Base-by-base conservation (phyloP, 1,140 invertebrate genomes). In the Coelopa frigida region DNA sequence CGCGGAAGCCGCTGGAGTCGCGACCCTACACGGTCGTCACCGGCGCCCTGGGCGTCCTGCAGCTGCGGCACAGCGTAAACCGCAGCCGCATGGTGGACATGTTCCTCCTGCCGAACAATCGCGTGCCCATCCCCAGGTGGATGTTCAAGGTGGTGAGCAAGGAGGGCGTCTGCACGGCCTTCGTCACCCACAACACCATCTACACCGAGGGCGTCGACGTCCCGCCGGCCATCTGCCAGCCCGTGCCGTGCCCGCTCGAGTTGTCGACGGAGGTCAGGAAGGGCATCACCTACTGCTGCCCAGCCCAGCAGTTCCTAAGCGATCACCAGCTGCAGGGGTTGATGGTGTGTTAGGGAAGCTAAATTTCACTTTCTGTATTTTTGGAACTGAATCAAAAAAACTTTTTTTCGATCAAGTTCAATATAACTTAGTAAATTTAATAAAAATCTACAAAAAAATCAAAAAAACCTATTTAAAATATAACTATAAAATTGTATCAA, bases 111-210 rank as follows among this genome's bases (percentile, higher is more conserved):
- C 43, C 31, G 10, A 23, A 41, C 3, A 59, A 46, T 32, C 51
- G 46, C 18, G 20, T 61, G 14, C 59, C 59, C 11, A 52, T 61
- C 12, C 59, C 59, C 2, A 21, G 40, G 11, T 61, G 59, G 59
- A 62, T 45, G 17, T 61, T 55, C 26, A 61, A 61, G 38, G 39
- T 57, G 26, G 56, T 61, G 7, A 54, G 57, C 23, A 6, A 49
- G 1, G 32, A 18, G 4, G 50, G 50, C 4, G 24, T 38, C 2
- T n/a, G 59, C 8, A 57, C 50, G 32, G 59, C 46, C 0, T 61
- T 61, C 10, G 41, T 61, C 0, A 49, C 50, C 11, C 61, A 50
- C 6, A 61, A 61, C 26, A 47, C 46, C 23, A 48, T 11, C 2
- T 61, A 55, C 15, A 8, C 29, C 10, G 14, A 1, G 2, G 11